Conservation (phyloP, 2,888 invertebrate species). For the Hydriomena furcata region DNA sequence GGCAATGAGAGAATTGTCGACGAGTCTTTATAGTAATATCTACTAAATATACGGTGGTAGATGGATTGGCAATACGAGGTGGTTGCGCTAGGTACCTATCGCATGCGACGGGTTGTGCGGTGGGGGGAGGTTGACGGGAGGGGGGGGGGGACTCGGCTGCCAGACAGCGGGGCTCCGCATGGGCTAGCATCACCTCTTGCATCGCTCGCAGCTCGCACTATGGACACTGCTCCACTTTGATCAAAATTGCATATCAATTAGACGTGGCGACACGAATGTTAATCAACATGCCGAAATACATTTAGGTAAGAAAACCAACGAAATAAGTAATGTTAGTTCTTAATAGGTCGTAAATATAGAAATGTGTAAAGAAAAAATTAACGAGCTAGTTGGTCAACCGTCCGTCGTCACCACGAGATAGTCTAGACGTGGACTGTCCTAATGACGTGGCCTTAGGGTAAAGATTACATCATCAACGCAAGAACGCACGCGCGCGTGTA, state of each 20-base stretch:
- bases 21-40: slow-evolving; percentile 44
- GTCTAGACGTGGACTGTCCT: slow-evolving; percentile 8
- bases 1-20: slow-evolving; percentile 56
- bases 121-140: slow-evolving; percentile 36
- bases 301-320: slow-evolving; percentile 27
- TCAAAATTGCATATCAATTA: slow-evolving; percentile 65
- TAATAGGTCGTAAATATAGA: slow-evolving; percentile 21
- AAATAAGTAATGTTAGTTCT: slow-evolving; percentile 30
- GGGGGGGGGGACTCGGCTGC: slow-evolving; percentile 60
- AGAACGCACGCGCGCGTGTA: slow-evolving; percentile 3
- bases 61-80: slow-evolving; percentile 67
- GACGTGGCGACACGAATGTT: slow-evolving; percentile 42
- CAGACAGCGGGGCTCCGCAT: slow-evolving; percentile 84
- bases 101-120: slow-evolving; percentile 46
- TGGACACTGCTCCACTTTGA: slow-evolving; percentile 76
- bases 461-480: slow-evolving; percentile 4
- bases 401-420: slow-evolving; percentile 14
- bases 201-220: slow-evolving; percentile 68
- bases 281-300: slow-evolving; percentile 41
- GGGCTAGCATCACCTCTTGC: slow-evolving; percentile 81
- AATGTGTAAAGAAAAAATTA: slow-evolving; percentile 20
- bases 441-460: slow-evolving; percentile 5
- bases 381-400: slow-evolving; percentile 19
- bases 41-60: slow-evolving; percentile 57
- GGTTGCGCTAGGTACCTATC: slow-evolving; percentile 62